Conservation (phyloP, 2,888 invertebrate species). For the Hydropsyche betteni region DNA sequence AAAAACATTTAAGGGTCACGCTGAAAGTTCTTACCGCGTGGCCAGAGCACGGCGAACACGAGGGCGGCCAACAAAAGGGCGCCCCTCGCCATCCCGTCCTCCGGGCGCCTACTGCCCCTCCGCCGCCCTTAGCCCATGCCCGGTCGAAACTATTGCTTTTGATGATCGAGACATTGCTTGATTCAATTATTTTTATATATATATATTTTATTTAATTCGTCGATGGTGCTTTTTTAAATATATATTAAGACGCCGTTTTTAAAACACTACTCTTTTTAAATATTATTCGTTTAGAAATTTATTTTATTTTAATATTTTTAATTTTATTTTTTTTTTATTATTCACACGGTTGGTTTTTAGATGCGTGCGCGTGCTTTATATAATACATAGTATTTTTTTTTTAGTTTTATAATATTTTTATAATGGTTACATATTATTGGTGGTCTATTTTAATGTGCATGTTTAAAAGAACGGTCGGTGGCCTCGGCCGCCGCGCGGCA, state of each 20-base stretch:
- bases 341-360: constrained; percentile 40
- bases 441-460: constrained; percentile 50
- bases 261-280: constrained; percentile 32
- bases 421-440: constrained; percentile 51
- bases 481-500: constrained; percentile 52
- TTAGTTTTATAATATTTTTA: constrained; percentile 22
- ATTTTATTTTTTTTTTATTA: constrained; percentile 44
- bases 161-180: constrained; percentile 46
- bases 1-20: constrained; percentile 15
- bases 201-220: not conserved
- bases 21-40: constrained; percentile 58
- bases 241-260: not conserved
- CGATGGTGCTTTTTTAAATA: too few species aligned
- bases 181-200: constrained; percentile 13
- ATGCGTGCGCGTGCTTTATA: constrained; percentile 3
- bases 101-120: constrained; percentile 63
- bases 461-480: constrained; percentile 50
- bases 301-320: constrained; percentile 43
- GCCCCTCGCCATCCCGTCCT: constrained; percentile 61
- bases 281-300: constrained; percentile 24
- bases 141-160: constrained; percentile 47
- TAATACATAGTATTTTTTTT: constrained; percentile 29
- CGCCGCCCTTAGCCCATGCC: constrained; percentile 48
- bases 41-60: constrained; percentile 62
- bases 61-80: constrained; percentile 67